Base-by-base conservation (phyloP, 1,140 invertebrate species). In the Melipona quadrifasciata region DNA sequence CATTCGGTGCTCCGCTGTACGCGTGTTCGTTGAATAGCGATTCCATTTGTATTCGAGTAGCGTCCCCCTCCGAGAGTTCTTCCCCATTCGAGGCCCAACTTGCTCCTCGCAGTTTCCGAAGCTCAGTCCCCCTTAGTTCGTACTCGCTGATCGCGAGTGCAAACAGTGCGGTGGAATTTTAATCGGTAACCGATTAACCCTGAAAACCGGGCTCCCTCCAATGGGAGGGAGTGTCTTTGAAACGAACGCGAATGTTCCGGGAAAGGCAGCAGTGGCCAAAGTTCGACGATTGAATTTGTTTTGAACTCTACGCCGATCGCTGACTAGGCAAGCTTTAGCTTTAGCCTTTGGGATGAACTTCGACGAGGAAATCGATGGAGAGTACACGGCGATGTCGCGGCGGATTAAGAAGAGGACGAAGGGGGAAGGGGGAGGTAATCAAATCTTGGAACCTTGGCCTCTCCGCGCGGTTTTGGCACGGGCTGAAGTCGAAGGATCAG, bases 1-100 rank as follows among this genome's bases (percentile, higher is more conserved):
- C 82, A 86, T 82, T 86, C 77, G 84, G 80, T 72, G 71, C 51
- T 61, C 31, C 61, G 57, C 61, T 53, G 39, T 86, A 64, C 86
- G 64, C 79, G 83, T 81, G 78, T 81, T 67, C 82, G 82, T 81
- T 91, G 90, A 87, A 91, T 87, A 80, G 86, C 89, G 76, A 89
- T 90, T 91, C 89, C 84, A 92, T 92, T 92, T 90, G 90, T 92
- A 92, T 92, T 89, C 92, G 80, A 82, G 73, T 83, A 87, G 87
- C 89, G 91, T 91, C 80, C 47, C 21, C 51, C 5, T 39, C 39
- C n/a, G n/a, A n/a, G 51, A 53, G 74, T 70, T 65, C 81, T 61
- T 85, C n/a, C 5, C 82, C 83, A 86, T 79, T 82, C 71, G 55
- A 68, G 73, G 80, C 65, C 82, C 83, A 85, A 73, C 78, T 75